Conservation (phyloP, 1,140 invertebrate species). For the Drosophila kepulauana region DNA sequence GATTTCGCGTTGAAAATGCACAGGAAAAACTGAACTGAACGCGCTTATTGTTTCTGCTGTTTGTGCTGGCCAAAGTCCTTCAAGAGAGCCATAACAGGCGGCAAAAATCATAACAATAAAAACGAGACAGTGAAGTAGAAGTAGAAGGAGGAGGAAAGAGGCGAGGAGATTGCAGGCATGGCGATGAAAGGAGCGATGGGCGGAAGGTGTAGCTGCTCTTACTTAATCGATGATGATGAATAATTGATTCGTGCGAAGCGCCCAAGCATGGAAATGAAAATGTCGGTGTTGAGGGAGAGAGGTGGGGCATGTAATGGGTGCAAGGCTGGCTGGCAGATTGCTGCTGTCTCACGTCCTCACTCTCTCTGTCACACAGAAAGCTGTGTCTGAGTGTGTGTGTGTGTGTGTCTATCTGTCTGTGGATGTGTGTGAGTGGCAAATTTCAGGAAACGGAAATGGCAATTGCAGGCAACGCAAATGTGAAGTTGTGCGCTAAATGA, state of each 20-base stretch:
- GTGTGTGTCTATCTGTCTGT: constrained; percentile 7
- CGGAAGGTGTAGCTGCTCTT: constrained; percentile 40
- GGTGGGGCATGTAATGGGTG: constrained; percentile 37
- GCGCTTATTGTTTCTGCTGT: constrained; percentile 53
- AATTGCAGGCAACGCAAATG: constrained; percentile 79
- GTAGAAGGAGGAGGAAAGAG: neutral
- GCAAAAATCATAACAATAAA: constrained; percentile 83
- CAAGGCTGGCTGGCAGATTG: constrained; percentile 45
- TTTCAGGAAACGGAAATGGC: constrained; percentile 82
- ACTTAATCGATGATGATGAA: constrained; percentile 83
- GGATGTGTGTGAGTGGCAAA: constrained; percentile 76
- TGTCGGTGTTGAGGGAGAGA: constrained; percentile 41
- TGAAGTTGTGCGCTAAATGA: constrained; percentile 80
- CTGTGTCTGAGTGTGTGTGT: neutral
- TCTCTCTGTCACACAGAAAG: constrained; percentile 1
- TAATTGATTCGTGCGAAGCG: constrained; percentile 81
- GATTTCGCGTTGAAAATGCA: constrained; percentile 31
- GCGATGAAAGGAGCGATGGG: neutral
- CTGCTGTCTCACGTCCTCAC: constrained; percentile 26
- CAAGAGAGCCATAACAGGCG: constrained; percentile 72
- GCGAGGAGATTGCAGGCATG: neutral
- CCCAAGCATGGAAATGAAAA: constrained; percentile 82
- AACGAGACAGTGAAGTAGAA: constrained; percentile 38
- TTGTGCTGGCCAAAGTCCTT: constrained; percentile 61
- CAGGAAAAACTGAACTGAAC: constrained; percentile 44